phyloP scores from a whole-genome alignment of 2,113 vertebrate species.

The Steatornis caripensis region DNA sequence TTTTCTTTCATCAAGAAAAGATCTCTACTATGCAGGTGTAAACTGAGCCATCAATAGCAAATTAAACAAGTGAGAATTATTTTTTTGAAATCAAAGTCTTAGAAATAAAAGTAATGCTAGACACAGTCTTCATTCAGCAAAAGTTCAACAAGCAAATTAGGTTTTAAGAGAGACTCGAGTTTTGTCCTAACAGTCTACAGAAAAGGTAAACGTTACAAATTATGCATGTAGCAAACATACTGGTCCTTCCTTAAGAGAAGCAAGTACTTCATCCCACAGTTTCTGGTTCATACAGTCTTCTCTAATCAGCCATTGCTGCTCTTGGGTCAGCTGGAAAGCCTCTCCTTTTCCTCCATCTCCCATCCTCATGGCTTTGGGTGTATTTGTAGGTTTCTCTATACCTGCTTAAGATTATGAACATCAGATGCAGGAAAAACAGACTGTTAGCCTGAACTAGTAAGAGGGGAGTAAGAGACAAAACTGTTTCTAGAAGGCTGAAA shows the following conservation, averaged over 20 bases:
- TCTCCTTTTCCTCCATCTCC: conserved; percentile 81
- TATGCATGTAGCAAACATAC: conserved; percentile 72
- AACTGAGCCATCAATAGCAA: background rate
- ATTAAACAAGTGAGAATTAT: background rate
- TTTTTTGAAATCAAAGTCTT: background rate
- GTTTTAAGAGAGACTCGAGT: background rate
- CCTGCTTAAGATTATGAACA: conserved; percentile 57
- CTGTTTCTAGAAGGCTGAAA: background rate
- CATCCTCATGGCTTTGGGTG: conserved; percentile 77
- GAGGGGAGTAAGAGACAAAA: background rate
- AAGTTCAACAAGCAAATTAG: background rate
- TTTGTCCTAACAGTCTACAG: background rate
- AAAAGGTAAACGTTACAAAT: background rate
- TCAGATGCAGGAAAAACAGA: background rate
- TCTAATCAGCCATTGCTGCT: conserved; percentile 87
- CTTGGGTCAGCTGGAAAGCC: conserved; percentile 87
- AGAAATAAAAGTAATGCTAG: background rate
- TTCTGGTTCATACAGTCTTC: conserved; percentile 94
- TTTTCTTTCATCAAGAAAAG: background rate
- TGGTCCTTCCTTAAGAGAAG: conserved; percentile 89
- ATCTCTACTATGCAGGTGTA: background rate
- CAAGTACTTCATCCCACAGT: conserved; percentile 94
- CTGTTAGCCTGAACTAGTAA: background rate
- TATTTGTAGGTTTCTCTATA: conserved; percentile 66
- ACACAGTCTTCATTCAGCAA: background rate